Evolutionary conservation across 2,797 vertebrate genomes (phyloP).

Genomic region (Sebastiscus albofasciatus): DNA sequence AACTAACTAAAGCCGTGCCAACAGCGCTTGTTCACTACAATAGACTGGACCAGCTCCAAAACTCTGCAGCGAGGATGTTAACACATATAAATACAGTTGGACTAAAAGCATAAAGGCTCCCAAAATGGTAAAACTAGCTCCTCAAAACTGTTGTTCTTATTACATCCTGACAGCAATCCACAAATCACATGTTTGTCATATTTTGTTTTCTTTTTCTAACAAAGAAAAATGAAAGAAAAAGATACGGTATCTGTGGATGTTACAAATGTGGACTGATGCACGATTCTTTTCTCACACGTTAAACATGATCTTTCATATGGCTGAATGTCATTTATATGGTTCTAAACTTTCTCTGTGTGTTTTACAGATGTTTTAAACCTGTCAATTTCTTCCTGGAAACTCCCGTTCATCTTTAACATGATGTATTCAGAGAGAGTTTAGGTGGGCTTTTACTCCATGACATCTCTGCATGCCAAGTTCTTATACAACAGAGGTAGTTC

Average conservation of each 20-base stretch:
- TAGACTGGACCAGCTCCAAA: not conserved
- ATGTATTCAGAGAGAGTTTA: not conserved
- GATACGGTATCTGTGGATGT: too few species aligned
- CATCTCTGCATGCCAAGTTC: not conserved
- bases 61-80: not conserved
- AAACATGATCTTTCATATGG: too few species aligned
- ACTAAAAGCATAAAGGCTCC: too few species aligned
- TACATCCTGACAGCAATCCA: too few species aligned
- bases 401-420: not conserved
- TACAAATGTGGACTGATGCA: not conserved
- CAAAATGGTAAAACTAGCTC: not conserved
- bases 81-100: not conserved
- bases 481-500: not conserved
- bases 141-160: not conserved
- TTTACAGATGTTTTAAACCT: not conserved
- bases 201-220: too few species aligned
- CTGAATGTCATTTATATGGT: too few species aligned
- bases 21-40: not conserved
- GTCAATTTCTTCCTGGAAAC: not conserved
- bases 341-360: too few species aligned
- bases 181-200: too few species aligned
- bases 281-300: too few species aligned
- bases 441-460: not conserved
- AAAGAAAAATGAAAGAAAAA: too few species aligned
- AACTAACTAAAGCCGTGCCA: not conserved